A percentile compares a stretch with the other conserved stretches of the same genome.
phyloP scores from a whole-genome alignment of 2,113 vertebrate genomes.

The Planiliza haematocheilus region DNA sequence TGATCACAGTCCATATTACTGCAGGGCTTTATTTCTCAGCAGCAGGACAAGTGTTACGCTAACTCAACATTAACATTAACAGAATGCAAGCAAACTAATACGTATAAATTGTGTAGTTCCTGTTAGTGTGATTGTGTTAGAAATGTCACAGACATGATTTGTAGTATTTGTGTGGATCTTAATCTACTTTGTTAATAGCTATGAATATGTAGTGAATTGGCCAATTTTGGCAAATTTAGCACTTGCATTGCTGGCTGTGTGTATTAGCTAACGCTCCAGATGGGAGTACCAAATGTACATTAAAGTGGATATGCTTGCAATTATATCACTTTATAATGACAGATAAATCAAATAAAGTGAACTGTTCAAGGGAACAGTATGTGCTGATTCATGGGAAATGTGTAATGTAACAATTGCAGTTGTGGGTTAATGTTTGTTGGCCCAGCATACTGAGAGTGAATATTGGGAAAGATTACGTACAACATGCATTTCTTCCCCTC shows the following conservation, averaged over 20 bases:
- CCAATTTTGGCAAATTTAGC: constrained; percentile 19
- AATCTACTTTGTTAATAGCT: constrained; percentile 8
- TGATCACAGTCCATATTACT: not conserved
- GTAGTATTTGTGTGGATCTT: not conserved
- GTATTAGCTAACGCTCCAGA: constrained; percentile 35
- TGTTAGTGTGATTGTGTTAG: not conserved
- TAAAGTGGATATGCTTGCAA: constrained; percentile 36
- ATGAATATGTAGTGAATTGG: constrained; percentile 24
- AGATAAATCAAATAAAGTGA: not conserved
- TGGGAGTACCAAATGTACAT: constrained; percentile 53
- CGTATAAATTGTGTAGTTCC: not conserved
- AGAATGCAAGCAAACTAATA: not conserved
- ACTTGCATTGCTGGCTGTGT: constrained; percentile 6
- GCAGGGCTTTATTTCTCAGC: not conserved
- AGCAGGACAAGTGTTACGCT: not conserved
- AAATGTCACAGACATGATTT: not conserved
- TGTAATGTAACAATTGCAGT: no score
- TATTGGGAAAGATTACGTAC: not conserved
- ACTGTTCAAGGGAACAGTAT: not conserved
- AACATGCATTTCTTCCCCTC: not conserved
- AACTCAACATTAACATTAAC: not conserved
- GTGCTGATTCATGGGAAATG: not conserved
- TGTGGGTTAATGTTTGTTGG: no score
- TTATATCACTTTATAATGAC: not conserved
- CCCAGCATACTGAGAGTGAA: no score